Evolutionary conservation across 1,140 invertebrate species (phyloP).

Genomic region (Tribolium castaneum): DNA sequence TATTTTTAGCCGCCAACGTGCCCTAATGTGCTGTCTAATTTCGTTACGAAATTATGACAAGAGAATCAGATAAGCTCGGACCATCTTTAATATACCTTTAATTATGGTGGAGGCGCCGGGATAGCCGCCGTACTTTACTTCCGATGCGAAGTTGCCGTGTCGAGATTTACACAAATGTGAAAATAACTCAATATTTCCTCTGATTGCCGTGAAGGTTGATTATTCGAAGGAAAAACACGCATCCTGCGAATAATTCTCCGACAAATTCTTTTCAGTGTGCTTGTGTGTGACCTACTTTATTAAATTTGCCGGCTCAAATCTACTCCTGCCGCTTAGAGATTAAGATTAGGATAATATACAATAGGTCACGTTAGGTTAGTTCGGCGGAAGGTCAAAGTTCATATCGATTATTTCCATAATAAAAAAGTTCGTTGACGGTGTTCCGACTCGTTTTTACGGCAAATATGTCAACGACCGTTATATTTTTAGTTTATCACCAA

Average conservation of each 20-base stretch:
- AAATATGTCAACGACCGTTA: neutral
- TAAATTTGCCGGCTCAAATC: slow-evolving; percentile 4
- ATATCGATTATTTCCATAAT: slow-evolving; percentile 4
- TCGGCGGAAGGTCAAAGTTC: slow-evolving; percentile 22
- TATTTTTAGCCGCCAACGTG: neutral
- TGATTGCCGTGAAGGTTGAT: slow-evolving; percentile 25
- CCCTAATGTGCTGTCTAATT: neutral
- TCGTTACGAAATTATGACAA: neutral
- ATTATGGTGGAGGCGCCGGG: slow-evolving; percentile 14
- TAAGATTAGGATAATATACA: slow-evolving; percentile 24
- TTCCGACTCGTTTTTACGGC: neutral
- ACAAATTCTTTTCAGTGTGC: slow-evolving; percentile 7
- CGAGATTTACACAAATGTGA: slow-evolving; percentile 15
- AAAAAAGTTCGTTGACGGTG: neutral
- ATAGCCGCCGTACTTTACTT: neutral
- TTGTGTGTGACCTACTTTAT: slow-evolving; percentile 25
- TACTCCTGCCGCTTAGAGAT: neutral
- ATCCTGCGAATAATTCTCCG: neutral
- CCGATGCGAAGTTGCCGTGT: neutral
- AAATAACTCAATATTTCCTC: slow-evolving; percentile 30
- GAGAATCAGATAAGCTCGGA: neutral
- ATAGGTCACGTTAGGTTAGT: slow-evolving; percentile 33
- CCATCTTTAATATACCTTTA: slow-evolving; percentile 5
- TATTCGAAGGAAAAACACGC: slow-evolving; percentile 15
- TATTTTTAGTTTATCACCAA: no score